These are phyloP conservation scores for Kradibia gibbosae DNA, from an alignment of 1,140 invertebrate species.

Conservation along the genomic window DNA sequence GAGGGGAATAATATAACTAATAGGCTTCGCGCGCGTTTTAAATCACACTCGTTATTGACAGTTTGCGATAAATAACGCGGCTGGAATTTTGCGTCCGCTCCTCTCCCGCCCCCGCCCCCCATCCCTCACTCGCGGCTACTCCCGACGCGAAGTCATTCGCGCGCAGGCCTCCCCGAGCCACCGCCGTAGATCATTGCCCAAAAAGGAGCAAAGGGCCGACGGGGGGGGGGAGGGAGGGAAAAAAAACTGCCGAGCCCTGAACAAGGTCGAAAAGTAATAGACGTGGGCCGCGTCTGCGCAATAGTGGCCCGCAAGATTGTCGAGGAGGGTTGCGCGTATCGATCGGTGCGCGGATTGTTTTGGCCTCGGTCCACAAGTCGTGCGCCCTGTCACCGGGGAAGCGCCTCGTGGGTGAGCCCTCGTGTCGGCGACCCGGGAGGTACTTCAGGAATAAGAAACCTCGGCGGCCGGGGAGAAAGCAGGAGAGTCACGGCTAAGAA, in stretches of 20 bases:
- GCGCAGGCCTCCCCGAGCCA: too few species aligned
- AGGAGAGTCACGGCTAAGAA: too few species aligned
- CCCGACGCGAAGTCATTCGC: background rate
- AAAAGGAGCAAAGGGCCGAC: too few species aligned
- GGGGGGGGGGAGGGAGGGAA: too few species aligned
- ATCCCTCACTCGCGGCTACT: background rate
- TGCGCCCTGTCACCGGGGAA: slow-evolving; percentile 1
- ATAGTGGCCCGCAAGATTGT: slow-evolving; percentile 32
- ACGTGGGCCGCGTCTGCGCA: slow-evolving; percentile 29
- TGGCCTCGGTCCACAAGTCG: slow-evolving; percentile 48
- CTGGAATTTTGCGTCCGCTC: too few species aligned
- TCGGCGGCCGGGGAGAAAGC: too few species aligned
- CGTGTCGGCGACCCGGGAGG: too few species aligned
- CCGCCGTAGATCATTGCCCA: too few species aligned
- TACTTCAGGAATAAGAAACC: too few species aligned
- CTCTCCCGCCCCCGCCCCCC: too few species aligned
- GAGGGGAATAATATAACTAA: background rate
- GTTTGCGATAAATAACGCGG: background rate
- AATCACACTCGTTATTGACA: background rate
- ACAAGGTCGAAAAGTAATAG: background rate
- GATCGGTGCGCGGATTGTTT: slow-evolving; percentile 58
- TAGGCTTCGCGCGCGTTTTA: background rate
- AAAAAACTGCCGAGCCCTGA: too few species aligned
- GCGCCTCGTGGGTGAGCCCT: background rate
- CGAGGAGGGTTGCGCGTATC: slow-evolving; percentile 57